These are phyloP conservation scores for Limnephilus rhombicus DNA, from an alignment of 2,888 invertebrate genomes.

Conservation along the genomic window DNA sequence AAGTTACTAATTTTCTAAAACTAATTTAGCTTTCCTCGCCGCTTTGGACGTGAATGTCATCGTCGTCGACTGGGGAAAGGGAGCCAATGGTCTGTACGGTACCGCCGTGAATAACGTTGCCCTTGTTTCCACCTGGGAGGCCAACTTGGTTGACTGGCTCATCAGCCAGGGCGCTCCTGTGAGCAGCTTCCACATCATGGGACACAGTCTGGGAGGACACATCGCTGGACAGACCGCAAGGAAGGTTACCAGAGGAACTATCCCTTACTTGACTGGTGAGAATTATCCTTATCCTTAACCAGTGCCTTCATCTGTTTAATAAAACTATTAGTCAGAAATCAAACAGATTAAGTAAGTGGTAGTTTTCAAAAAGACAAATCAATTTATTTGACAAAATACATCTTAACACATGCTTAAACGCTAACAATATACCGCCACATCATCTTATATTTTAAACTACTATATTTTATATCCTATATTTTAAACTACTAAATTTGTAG, in stretches of 20 bases:
- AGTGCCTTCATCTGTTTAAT: too few relatives aligned
- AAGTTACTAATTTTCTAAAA: background rate
- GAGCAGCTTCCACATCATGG: constrained; percentile 60
- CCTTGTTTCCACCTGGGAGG: constrained; percentile 43
- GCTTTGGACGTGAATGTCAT: constrained; percentile 61
- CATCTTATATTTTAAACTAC: too few relatives aligned
- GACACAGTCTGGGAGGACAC: constrained; percentile 64
- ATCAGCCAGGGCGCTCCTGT: constrained; percentile 41
- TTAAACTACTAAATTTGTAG: too few relatives aligned
- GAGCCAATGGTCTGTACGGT: constrained; percentile 56
- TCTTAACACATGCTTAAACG: too few relatives aligned
- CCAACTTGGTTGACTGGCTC: constrained; percentile 60
- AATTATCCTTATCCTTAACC: background rate
- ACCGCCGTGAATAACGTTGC: constrained; percentile 58
- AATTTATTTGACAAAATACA: too few relatives aligned
- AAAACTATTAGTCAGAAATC: too few relatives aligned
- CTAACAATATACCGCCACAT: too few relatives aligned
- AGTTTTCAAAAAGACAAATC: too few relatives aligned
- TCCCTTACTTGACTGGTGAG: constrained; percentile 62
- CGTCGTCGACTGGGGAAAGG: constrained; percentile 60
- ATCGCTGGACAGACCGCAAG: constrained; percentile 60
- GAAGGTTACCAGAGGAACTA: constrained; percentile 53
- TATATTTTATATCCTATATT: too few relatives aligned
- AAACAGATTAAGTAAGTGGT: too few relatives aligned
- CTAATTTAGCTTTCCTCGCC: constrained; percentile 53